Conservation (phyloP, 2,888 invertebrate species). For the Hirudinaria manillensis region DNA sequence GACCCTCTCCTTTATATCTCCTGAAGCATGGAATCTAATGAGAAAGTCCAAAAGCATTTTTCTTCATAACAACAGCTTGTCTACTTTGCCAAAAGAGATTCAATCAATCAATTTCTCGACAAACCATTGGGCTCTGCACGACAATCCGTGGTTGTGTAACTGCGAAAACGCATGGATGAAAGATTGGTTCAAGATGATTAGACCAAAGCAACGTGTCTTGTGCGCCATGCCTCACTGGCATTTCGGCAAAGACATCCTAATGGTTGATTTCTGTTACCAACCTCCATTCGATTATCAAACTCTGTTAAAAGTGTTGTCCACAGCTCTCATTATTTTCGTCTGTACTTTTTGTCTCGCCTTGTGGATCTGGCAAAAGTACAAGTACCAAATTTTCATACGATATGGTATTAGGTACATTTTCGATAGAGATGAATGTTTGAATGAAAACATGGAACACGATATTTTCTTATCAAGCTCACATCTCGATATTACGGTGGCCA, state of each 20-base stretch:
- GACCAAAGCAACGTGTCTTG: neutral
- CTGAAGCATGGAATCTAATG: neutral
- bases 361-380: neutral
- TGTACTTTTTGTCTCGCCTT: neutral
- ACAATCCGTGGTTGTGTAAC: conserved; percentile 8
- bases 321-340: neutral
- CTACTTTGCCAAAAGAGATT: neutral
- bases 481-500: neutral
- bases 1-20: neutral
- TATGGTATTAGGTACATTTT: conserved; percentile 9
- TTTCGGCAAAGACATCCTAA: neutral
- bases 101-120: neutral
- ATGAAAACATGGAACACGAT: neutral
- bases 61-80: conserved; percentile 3
- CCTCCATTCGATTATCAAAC: neutral
- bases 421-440: neutral
- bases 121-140: neutral
- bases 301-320: neutral
- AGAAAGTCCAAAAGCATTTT: neutral
- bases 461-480: neutral
- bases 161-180: conserved; percentile 15
- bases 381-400: neutral
- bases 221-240: neutral
- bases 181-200: neutral
- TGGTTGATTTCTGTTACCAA: neutral